phyloP scores from a whole-genome alignment of 2,888 invertebrate genomes.

The Netelia inedita region DNA sequence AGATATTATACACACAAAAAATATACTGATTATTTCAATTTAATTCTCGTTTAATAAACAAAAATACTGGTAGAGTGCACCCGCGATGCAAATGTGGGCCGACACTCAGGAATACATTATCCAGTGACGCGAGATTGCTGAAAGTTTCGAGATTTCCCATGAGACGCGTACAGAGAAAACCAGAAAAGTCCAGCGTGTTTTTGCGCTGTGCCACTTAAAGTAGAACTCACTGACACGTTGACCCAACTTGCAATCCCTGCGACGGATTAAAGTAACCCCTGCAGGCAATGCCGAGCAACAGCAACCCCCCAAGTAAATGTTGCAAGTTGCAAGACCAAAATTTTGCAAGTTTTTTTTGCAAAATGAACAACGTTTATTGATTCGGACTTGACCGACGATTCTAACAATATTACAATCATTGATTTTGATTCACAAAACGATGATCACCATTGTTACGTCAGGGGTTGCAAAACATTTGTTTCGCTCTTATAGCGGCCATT shows the following conservation, averaged over 20 bases:
- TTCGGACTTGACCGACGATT: no score
- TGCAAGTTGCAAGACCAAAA: neutral
- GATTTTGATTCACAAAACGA: no score
- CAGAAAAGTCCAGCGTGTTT: neutral
- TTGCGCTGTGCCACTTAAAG: neutral
- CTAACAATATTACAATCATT: no score
- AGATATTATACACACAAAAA: neutral
- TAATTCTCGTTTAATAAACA: slow-evolving; percentile 17
- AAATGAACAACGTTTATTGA: no score
- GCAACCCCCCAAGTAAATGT: neutral
- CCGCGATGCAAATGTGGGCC: neutral
- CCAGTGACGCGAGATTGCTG: neutral
- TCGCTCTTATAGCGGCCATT: slow-evolving; percentile 31
- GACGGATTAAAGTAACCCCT: neutral
- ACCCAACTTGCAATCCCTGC: neutral
- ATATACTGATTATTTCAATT: slow-evolving; percentile 12
- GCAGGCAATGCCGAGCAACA: neutral
- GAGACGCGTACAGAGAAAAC: neutral
- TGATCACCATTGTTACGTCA: slow-evolving; percentile 6
- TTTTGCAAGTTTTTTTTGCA: no score
- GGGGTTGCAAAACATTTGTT: slow-evolving; percentile 10
- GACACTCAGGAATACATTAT: slow-evolving; percentile 4
- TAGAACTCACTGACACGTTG: neutral
- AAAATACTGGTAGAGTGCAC: neutral
- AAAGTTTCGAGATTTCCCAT: slow-evolving; percentile 21